Base-by-base conservation (phyloP, 2,888 invertebrate genomes). In the Allygus modestus region DNA sequence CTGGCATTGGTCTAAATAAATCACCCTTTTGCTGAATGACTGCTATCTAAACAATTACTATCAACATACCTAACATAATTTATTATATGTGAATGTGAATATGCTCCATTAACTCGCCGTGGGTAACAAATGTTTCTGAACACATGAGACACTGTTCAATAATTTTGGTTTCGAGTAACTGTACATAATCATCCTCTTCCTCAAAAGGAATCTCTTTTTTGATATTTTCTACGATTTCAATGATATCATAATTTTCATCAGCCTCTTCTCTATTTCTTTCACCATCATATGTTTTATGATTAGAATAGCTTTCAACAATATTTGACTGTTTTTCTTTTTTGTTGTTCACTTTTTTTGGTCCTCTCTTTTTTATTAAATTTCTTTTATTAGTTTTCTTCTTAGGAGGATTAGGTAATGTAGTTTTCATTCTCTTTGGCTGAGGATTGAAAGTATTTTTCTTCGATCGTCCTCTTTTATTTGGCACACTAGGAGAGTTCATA, bases 191-290 rank as follows among this genome's bases (percentile, higher is more conserved):
- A 1, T 12, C 58, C 7, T 58, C 65, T 28, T 58, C 58, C 5
- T 58, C 28, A 17, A 31, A 65, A 28, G 12, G 28, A 15, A 65
- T 31, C 20, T 58, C 65, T 65, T 26, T 2, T 31, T 65, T 28
- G 2, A 65, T 65, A 4, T 65, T 26, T 26, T 65, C 65, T 12
- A 28, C 65, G 28, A 65, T 20, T 65, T 65, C 65, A 28, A 65
- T 28, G 12, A 65, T 65, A 17, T 65, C 65, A 65, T 11, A 26
- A 17, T 65, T 65, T 28, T 15, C 28, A 28, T 58, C 2, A 1
- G 2, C 7, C n/a, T 46, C 46, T 9, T 46, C n/a, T 46, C 17
- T 7, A 54, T 23, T 54, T 23, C 23, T 23, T 2, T 54, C 0
- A 1, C 23, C 15, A 5, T 23, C 54, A 54, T 54, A 12, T 1